A percentile compares a stretch with the other conserved stretches of the same genome.
These are phyloP conservation scores for Choloepus didactylus DNA, from an alignment of 2,797 vertebrate genomes.

Conservation along the genomic window DNA sequence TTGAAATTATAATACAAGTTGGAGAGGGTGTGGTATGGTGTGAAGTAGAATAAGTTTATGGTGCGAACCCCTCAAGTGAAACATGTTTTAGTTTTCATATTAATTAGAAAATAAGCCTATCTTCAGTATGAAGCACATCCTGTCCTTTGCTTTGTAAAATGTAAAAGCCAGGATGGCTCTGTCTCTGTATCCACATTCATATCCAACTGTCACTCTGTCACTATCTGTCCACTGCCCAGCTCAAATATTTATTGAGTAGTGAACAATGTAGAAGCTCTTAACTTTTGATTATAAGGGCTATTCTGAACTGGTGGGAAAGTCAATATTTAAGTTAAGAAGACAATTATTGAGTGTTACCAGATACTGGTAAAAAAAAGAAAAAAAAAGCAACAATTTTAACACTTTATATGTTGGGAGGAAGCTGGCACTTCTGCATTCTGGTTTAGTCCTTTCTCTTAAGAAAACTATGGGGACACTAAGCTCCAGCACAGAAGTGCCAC, in stretches of 20 bases:
- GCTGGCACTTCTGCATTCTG: background rate
- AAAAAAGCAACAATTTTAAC: background rate
- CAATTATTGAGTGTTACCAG: background rate
- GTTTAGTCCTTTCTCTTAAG: background rate
- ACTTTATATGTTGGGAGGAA: background rate
- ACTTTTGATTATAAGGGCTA: background rate
- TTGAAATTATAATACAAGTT: background rate
- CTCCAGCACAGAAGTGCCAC: background rate
- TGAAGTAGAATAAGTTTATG: background rate
- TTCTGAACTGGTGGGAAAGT: background rate
- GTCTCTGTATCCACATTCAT: background rate
- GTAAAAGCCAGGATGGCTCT: background rate
- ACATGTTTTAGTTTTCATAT: background rate
- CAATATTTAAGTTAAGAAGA: slow-evolving; percentile 4
- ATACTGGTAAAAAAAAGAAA: background rate
- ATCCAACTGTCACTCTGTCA: no score
- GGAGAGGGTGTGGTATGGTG: rapidly evolving
- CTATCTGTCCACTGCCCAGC: background rate
- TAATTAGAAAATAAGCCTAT: background rate
- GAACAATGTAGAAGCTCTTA: background rate
- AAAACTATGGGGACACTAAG: rapidly evolving
- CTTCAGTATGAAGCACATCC: background rate
- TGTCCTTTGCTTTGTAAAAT: background rate
- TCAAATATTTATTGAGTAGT: background rate
- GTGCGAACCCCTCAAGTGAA: background rate